These are phyloP conservation scores for Phrynocephalus vlangalii DNA, from an alignment of 2,797 vertebrate species.

Conservation along the genomic window DNA sequence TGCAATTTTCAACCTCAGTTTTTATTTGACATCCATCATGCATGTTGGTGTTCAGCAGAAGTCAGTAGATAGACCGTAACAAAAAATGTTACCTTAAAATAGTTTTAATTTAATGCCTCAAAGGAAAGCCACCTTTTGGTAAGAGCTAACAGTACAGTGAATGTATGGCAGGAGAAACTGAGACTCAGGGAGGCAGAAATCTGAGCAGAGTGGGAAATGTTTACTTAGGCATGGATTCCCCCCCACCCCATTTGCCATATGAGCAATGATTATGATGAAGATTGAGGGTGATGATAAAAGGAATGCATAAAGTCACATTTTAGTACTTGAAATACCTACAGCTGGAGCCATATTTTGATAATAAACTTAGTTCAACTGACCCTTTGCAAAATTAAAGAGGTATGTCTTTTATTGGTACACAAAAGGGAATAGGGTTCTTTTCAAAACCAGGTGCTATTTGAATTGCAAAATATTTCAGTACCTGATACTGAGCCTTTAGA, in stretches of 20 bases:
- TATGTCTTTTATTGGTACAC: background rate
- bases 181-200: background rate
- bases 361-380: background rate
- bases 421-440: background rate
- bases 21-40: conserved; percentile 40
- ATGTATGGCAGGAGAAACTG: conserved; percentile 47
- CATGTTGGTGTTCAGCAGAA: conserved; percentile 17
- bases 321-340: background rate
- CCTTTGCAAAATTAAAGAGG: background rate
- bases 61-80: conserved; percentile 48
- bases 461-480: background rate
- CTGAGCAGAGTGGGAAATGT: background rate
- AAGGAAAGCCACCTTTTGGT: conserved; percentile 49
- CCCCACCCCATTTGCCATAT: background rate
- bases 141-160: conserved; percentile 50
- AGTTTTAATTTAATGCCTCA: conserved; percentile 51
- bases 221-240: background rate
- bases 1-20: conserved; percentile 19
- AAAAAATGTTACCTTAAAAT: conserved; percentile 42
- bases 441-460: background rate
- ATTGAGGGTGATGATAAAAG: background rate
- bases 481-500: background rate
- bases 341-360: background rate
- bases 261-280: background rate
- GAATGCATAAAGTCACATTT: background rate